Base-by-base conservation (phyloP, 2,888 invertebrate species). In the Lutraria lutraria region DNA sequence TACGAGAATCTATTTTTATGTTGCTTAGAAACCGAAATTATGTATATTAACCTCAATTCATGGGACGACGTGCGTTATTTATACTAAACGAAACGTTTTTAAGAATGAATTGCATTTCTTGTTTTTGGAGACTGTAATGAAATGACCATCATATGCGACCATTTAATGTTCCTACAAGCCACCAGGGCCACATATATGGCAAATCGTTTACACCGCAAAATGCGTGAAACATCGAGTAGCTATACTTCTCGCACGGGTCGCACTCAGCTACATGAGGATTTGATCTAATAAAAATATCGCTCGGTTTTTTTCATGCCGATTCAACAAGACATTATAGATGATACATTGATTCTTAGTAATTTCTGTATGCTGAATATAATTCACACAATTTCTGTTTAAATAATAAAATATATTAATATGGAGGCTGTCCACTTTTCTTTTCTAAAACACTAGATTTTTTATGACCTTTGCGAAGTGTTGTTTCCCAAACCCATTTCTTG, bases 1-100 rank as follows among this genome's bases (percentile, higher is more conserved):
- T 54, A 56, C n/a, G 21, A 19, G 85, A 85, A 85, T 53, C 54
- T 85, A 56, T 85, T 80, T 85, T 85, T 85, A 53, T 60, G 85
- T 85, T 85, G 85, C 85, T 52, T 85, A 60, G 85, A 85, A 56
- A 85, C 85, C 76, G 19, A 76, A 76, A 34, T 76, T 76, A 76
- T 76, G 76, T 76, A 76, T 34, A 76, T 76, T 34, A 76, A 76
- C 76, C 76, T 34, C 25, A 34, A 76, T 76, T 76, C 31, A 31
- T 31, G 34, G 15, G 76, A 16, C 76, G 76, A 76, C 34, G 76
- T 76, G 76, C 76, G 16, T 31, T 76, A 31, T 76, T 76, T 76
- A 76, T 43, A 43, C 31, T 31, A 76, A 0, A 34, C 16, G n/a
- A 15, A 34, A 76, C 2, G 34, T 76, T 76, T n/a, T 76, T 76